A percentile compares a stretch with the other conserved stretches of the same genome.
These are phyloP conservation scores for Lysandra coridon DNA, from an alignment of 2,888 invertebrate species.

Conservation along the genomic window DNA sequence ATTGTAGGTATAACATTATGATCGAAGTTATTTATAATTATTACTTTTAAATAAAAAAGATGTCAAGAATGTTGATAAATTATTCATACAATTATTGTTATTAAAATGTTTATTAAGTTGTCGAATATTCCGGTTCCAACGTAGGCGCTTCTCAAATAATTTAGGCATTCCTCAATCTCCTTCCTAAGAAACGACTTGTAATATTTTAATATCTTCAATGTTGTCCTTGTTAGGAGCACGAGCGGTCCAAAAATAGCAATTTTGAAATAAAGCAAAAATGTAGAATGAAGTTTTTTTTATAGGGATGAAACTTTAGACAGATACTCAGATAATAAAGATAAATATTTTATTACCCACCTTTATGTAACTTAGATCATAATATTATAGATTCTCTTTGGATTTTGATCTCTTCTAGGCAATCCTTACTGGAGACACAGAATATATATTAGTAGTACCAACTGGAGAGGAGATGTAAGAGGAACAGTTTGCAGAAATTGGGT, in stretches of 20 bases:
- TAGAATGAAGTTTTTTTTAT: neutral
- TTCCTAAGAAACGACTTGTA: neutral
- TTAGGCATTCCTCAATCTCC: neutral
- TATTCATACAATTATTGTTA: neutral
- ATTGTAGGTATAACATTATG: neutral
- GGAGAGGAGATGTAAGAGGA: no score
- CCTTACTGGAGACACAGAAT: no score
- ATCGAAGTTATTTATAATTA: neutral
- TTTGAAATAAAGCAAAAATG: neutral
- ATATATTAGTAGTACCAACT: no score
- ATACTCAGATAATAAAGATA: neutral
- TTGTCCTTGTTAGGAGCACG: slow-evolving; percentile 2
- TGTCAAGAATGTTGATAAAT: neutral
- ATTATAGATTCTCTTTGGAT: no score
- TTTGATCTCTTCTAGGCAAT: neutral
- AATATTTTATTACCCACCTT: no score
- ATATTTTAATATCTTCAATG: slow-evolving; percentile 7
- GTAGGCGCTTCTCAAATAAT: neutral
- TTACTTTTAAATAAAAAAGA: neutral
- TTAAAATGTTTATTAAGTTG: neutral
- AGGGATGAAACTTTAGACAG: neutral
- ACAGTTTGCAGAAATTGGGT: neutral
- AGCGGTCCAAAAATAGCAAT: neutral
- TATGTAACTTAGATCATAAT: no score
- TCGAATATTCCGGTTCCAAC: neutral